Conservation (phyloP, 2,888 invertebrate genomes). For the Mythimna loreyi region DNA sequence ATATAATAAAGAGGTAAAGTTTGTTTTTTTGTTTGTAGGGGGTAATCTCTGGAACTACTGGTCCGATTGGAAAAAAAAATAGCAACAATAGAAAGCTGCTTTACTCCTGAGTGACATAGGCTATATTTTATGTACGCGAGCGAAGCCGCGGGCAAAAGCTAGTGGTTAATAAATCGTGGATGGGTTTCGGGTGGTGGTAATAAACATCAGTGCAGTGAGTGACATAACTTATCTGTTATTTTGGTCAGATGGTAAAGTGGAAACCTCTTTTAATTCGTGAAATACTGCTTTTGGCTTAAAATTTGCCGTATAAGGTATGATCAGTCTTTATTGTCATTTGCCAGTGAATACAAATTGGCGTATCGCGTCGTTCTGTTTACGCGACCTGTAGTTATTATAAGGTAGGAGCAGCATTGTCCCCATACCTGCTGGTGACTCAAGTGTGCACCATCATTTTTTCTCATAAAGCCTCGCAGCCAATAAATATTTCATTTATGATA, state of each 20-base stretch:
- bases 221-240: slow-evolving; percentile 70
- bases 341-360: slow-evolving; percentile 74
- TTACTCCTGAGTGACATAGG: no score
- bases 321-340: slow-evolving; percentile 76
- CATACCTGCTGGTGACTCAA: slow-evolving; percentile 74
- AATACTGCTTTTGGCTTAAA: slow-evolving; percentile 73
- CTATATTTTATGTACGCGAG: no score
- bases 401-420: slow-evolving; percentile 68
- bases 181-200: slow-evolving; percentile 67
- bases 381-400: slow-evolving; percentile 63
- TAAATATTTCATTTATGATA: slow-evolving; percentile 77
- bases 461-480: slow-evolving; percentile 58
- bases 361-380: slow-evolving; percentile 67
- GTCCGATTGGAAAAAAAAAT: no score
- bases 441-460: slow-evolving; percentile 41
- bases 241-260: slow-evolving; percentile 67
- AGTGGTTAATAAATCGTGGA: slow-evolving; percentile 73
- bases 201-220: slow-evolving; percentile 66
- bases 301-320: slow-evolving; percentile 70
- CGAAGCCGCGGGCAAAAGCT: no score
- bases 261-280: slow-evolving; percentile 69
- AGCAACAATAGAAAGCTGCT: no score
- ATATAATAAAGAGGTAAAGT: no score
- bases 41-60: no score
- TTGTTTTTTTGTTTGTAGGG: no score